Percentiles rank a stretch among this genome's conserved stretches.
These are phyloP conservation scores for Cataglyphis livida DNA, from an alignment of 2,888 invertebrate genomes.

Conservation along the genomic window DNA sequence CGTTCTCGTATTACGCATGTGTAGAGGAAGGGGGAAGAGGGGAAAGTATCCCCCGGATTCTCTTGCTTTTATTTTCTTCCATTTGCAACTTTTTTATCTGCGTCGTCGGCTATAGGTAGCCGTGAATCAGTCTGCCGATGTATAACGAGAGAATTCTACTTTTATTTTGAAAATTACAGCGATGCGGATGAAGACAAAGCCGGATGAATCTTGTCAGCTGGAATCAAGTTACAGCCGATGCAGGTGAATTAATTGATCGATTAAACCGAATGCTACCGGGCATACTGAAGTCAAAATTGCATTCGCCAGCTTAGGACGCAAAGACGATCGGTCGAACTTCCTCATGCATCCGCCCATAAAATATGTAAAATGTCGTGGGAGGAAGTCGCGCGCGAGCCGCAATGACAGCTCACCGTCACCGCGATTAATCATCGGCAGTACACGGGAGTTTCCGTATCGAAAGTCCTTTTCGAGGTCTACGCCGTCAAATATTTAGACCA, in stretches of 20 bases:
- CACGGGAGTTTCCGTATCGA: conserved; percentile 5
- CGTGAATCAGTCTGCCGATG: not conserved
- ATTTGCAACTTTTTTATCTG: not conserved
- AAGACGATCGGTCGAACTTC: not conserved
- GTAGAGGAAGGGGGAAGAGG: not conserved
- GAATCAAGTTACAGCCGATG: not conserved
- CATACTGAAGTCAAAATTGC: conserved; percentile 2
- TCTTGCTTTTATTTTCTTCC: not conserved
- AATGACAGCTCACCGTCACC: conserved; percentile 26
- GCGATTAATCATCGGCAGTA: conserved; percentile 35
- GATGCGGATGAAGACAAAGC: not conserved
- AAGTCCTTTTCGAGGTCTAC: conserved; percentile 29
- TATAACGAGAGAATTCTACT: not conserved
- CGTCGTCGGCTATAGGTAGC: not conserved
- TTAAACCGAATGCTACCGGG: not conserved
- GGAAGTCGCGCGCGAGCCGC: not conserved
- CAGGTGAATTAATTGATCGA: conserved; percentile 16
- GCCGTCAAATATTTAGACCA: conserved; percentile 25
- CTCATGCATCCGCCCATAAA: not conserved
- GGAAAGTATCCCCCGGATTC: not conserved
- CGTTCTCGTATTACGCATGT: not conserved
- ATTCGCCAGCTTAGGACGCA: not conserved
- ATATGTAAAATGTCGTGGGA: conserved; percentile 21
- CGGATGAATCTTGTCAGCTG: not conserved
- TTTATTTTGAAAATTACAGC: not conserved